Evolutionary conservation across 2,113 vertebrate genomes (phyloP).

Genomic region (Steatornis caripensis): DNA sequence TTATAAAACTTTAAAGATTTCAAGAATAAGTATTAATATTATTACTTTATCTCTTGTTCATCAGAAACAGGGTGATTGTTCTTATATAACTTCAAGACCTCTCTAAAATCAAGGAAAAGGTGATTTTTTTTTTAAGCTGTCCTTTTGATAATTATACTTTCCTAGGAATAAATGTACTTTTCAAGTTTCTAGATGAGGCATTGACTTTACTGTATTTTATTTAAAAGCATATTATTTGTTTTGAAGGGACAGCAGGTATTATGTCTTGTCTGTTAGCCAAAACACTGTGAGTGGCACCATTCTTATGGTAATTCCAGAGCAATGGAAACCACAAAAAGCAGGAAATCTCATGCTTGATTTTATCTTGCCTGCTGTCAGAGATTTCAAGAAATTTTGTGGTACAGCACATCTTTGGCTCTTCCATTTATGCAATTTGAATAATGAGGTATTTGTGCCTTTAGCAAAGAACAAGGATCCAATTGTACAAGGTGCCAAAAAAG

Average conservation of each 20-base stretch:
- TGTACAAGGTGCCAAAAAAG: not conserved
- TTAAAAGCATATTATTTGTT: not conserved
- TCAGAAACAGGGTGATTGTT: conserved; percentile 5
- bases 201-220: not conserved
- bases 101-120: not conserved
- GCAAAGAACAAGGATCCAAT: not conserved
- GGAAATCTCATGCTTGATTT: not conserved
- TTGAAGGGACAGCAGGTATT: not conserved
- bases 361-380: not conserved
- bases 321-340: not conserved
- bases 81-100: not conserved
- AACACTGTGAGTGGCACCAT: not conserved
- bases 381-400: not conserved
- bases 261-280: not conserved
- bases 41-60: conserved; percentile 23
- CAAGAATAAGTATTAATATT: conserved; percentile 2
- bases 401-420: not conserved
- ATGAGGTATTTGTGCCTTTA: not conserved
- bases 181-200: not conserved
- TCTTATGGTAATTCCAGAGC: not conserved
- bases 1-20: conserved; percentile 45
- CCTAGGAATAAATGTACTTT: not conserved
- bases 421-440: not conserved
- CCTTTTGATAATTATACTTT: not conserved
- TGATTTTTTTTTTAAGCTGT: not conserved